Base-by-base conservation (phyloP, 2,113 vertebrate species). In the Chloropsis cyanopogon region DNA sequence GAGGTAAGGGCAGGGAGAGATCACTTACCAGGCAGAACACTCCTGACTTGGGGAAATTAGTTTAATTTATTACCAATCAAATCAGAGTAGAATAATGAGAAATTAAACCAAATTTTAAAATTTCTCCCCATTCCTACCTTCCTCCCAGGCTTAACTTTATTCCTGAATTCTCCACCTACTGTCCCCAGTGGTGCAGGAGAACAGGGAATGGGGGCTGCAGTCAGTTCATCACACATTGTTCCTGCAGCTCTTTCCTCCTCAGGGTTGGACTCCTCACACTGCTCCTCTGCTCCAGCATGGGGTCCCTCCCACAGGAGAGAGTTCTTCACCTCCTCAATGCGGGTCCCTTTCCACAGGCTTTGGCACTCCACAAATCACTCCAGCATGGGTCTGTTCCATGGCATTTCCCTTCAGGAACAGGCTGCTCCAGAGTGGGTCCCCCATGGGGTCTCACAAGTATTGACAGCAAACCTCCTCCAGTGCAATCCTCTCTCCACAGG, bases 401-500 rank as follows among this genome's bases (percentile, higher is more conserved):
- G 12, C 4, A 6, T 24, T 37, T 68, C 41, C 66, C 59, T 57
- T 65, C 35, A 57, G 50, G 50, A 64, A 21, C 35, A 46, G 44
- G 52, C 37, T 66, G 33, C 16, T 73, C 60, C 44, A 65, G 18
- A 37, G 10, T 44, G 44, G 35, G 9, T 39, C 8, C 23, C 26
- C 28, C 15, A 20, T 0, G 0, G 28, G 52, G 23, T n/a, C 46
- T n/a, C n/a, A 29, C 68, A 44, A 19, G 22, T 24, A 26, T 14
- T 20, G 68, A 52, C 33, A 82, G 53, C 60, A 60, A 75, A 75
- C 12, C 15, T 25, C 2, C 37, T 52, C 37, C 86, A 53, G 28
- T n/a, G 22, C 28, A 28, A 20, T 41, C 33, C 39, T 46, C 33
- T 52, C 52, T 66, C 33, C 77, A n/a, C 44, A n/a, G 52, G 37